Conservation (phyloP, 2,113 vertebrate species). For the Aleadryas rufinucha region DNA sequence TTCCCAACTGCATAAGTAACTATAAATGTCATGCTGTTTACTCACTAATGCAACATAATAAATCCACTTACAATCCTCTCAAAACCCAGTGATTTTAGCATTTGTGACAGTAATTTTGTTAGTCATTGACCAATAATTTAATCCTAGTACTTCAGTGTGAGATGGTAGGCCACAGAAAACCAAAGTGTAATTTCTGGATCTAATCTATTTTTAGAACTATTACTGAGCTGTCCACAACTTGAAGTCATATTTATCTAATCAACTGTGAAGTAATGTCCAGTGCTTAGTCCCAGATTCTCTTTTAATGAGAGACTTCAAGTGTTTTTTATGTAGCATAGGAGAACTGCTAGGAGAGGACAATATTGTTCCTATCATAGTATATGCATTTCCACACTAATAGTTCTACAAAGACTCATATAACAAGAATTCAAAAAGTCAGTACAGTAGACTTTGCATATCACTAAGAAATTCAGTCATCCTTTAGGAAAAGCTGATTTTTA, state of each 20-base stretch:
- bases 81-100: background rate
- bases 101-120: background rate
- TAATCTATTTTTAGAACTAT: background rate
- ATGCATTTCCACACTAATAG: background rate
- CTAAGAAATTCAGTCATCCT: background rate
- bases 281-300: background rate
- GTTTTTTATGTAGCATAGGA: background rate
- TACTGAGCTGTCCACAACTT: background rate
- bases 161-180: background rate
- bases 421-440: background rate
- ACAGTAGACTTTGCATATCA: background rate
- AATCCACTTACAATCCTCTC: background rate
- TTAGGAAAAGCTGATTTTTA: background rate
- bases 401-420: background rate
- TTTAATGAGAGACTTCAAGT: background rate
- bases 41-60: background rate
- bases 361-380: background rate
- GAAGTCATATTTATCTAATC: background rate
- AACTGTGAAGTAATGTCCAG: background rate
- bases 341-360: background rate
- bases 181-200: background rate
- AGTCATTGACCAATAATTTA: background rate
- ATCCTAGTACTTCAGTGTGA: background rate
- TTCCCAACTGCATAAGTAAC: background rate
- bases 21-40: background rate